Evolutionary conservation across 2,797 vertebrate genomes (phyloP), one percentile per base, ranked within the genome.

Genomic region (Columba guinea): DNA sequence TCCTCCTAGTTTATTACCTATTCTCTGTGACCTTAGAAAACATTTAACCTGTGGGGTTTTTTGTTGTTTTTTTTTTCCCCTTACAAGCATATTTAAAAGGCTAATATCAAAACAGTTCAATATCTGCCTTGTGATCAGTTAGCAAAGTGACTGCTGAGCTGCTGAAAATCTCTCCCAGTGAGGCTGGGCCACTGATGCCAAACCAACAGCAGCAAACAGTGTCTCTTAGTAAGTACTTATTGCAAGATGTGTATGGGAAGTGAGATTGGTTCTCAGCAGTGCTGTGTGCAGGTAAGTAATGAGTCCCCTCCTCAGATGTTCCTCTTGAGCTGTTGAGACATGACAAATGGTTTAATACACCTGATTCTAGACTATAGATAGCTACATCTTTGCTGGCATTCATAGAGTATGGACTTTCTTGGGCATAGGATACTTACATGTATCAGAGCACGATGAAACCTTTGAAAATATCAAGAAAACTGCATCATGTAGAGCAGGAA

Each of bases 11-110:
- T 85, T 49, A 13, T 77, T 77, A 39, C 18, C 21, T 16, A 32
- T 55, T 68, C 7, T 68, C 13, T 90, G 37, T 77, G 32, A 78
- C 41, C 48, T 75, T 44, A 79, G 82, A 87, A 80, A 81, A 89
- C 2, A 0, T 32, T 75, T 75, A 87, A 75, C 39, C 22, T 24
- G 13, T 22, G 4, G 12, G 13, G 39, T 13, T 39, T 39, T 51
- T 51, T 14, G 18, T 44, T 44, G 44, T 44, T 19, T 21, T 9
- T 52, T 30, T 10, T 5, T 1, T 1, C 17, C 5, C 14, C 6
- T 41, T 59, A 13, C 41, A 73, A 76, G 10, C n/a, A 7, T 60
- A 30, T 73, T 82, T 70, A 44, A 82, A 83, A 91, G 52, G 51
- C 64, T 85, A 48, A 79, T 16, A 67, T 48, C 44, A 76, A 48